phyloP scores from a whole-genome alignment of 2,888 invertebrate genomes.

The Hoplodrina ambigua region DNA sequence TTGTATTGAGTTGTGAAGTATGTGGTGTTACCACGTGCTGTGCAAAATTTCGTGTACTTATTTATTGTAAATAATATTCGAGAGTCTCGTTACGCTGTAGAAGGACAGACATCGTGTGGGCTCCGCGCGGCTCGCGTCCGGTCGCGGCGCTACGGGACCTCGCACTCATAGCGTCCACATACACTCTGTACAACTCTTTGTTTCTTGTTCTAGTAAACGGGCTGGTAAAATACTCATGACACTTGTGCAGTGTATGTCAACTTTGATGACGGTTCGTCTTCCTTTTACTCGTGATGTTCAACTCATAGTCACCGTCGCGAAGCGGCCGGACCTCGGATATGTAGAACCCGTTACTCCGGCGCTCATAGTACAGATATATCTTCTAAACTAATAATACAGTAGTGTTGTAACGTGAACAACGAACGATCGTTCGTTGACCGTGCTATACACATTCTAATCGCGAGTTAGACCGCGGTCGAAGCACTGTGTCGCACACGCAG shows the following conservation, averaged over 20 bases:
- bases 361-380: constrained; percentile 33
- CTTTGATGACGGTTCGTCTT: constrained; percentile 10
- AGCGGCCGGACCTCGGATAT: constrained; percentile 32
- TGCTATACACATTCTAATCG: constrained; percentile 1
- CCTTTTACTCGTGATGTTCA: constrained; percentile 9
- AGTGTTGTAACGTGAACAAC: constrained; percentile 11
- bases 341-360: constrained; percentile 1
- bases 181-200: not conserved
- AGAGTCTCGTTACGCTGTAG: constrained; percentile 49
- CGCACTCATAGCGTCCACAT: not conserved
- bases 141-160: no score
- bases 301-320: constrained; percentile 27
- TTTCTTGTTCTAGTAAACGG: constrained; percentile 12
- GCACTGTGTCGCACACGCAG: no score
- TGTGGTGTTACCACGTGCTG: constrained; percentile 46
- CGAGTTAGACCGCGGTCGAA: no score
- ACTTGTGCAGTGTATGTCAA: constrained; percentile 22
- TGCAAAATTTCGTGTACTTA: constrained; percentile 76
- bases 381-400: constrained; percentile 10
- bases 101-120: constrained; percentile 56
- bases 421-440: constrained; percentile 3
- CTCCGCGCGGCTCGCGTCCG: not conserved
- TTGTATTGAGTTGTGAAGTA: constrained; percentile 62
- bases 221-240: constrained; percentile 48
- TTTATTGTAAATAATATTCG: constrained; percentile 77